Evolutionary conservation across 2,797 vertebrate genomes (phyloP).

Genomic region (Parambassis ranga): DNA sequence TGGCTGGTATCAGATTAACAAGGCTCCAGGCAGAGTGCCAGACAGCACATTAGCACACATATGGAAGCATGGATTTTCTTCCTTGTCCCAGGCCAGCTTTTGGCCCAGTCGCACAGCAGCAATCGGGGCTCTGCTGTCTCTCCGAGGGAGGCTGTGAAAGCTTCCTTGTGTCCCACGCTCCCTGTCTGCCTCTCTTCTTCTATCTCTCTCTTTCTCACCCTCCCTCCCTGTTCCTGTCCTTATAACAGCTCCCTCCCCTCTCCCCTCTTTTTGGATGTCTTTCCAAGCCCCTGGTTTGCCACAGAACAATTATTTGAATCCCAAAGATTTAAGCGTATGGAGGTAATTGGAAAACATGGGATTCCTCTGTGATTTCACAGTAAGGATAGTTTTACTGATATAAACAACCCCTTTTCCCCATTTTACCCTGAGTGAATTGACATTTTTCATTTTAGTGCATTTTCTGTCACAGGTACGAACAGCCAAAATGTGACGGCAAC

Average conservation of each 20-base stretch:
- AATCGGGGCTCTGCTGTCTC: constrained; percentile 47
- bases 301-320: constrained; percentile 59
- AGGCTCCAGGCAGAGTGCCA: constrained; percentile 80
- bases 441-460: not conserved
- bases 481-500: constrained; percentile 92
- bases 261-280: constrained; percentile 39
- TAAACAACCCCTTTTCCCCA: constrained; percentile 16
- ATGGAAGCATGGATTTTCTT: constrained; percentile 68
- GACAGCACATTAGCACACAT: constrained; percentile 79
- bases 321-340: constrained; percentile 32
- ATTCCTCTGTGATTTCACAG: constrained; percentile 40
- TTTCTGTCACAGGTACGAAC: constrained; percentile 86
- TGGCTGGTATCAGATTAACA: constrained; percentile 78
- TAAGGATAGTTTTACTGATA: constrained; percentile 5
- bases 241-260: constrained; percentile 39
- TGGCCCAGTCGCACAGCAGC: constrained; percentile 57
- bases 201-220: constrained; percentile 22
- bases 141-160: constrained; percentile 61
- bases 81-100: constrained; percentile 55
- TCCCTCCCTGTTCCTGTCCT: constrained; percentile 27
- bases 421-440: not conserved
- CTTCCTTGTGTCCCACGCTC: constrained; percentile 75
- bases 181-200: constrained; percentile 33
- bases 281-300: constrained; percentile 58
- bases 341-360: constrained; percentile 43